Evolutionary conservation across 1,140 invertebrate species (phyloP), one percentile per base, ranked within the genome.

Genomic region (Drosophila parabipectinata): DNA sequence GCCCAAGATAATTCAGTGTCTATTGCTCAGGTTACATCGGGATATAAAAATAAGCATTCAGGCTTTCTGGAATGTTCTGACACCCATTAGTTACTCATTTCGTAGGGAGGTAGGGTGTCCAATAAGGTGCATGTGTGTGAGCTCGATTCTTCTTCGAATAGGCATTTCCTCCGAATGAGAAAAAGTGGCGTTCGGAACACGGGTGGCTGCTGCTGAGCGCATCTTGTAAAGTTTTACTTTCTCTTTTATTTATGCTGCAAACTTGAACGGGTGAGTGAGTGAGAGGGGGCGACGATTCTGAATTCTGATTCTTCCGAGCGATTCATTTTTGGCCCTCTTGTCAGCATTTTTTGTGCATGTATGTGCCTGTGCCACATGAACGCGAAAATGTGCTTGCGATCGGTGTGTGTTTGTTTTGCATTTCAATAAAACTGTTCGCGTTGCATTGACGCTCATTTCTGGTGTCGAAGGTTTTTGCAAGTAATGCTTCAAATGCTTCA

Each of bases 221-320:
- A 72, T 85, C 76, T 80, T 78, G 50, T 73, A 67, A 68, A 71
- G 61, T 52, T 79, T 82, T 79, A 88, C 83, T 87, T 87, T 87
- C 83, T 87, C 83, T 83, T 87, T 87, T 88, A 87, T 88, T 83
- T 87, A 88, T 88, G 75, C 72, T 77, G 39, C 57, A 56, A 69
- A 55, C 52, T 77, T 56, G 55, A 79, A 45, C 41, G 32, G 47
- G 59, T 37, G 47, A 32, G 34, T 10, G 10, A 37, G 34, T 10
- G 34, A 37, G 34, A 12, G 10, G 10, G 34, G 10, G 10, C 12
- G 10, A n/a, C 12, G 56, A 50, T 75, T 73, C 54, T 68, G 26
- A 67, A 50, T 75, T 73, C 54, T 68, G 32, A 82, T 67, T 79
- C 64, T 61, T 41, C 39, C 26, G 10, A 55, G 67, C 60, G 52